phyloP scores from a whole-genome alignment of 2,888 invertebrate genomes.

The Bugulina stolonifera region DNA sequence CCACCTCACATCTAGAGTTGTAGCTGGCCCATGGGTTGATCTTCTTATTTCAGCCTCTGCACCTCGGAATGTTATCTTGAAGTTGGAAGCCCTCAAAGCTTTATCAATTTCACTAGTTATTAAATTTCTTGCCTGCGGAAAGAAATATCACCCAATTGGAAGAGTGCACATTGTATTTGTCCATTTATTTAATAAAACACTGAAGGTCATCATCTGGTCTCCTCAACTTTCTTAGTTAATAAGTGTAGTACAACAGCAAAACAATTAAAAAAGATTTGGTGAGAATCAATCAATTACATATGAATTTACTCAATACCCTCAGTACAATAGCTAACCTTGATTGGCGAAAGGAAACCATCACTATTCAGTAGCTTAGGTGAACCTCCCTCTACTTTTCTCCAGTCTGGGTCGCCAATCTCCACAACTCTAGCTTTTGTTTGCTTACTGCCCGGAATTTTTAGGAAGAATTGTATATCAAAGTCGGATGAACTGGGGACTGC shows the following conservation, averaged over 20 bases:
- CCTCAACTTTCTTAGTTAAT: too few relatives aligned
- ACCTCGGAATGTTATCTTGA: not conserved
- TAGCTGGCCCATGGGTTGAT: slow-evolving; percentile 1
- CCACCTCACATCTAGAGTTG: slow-evolving; percentile 1
- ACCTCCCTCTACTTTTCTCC: not conserved
- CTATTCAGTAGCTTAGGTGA: not conserved
- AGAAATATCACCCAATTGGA: too few relatives aligned
- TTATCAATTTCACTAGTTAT: not conserved
- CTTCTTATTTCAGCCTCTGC: not conserved
- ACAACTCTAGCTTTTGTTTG: not conserved
- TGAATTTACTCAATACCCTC: too few relatives aligned
- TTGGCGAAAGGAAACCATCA: not conserved
- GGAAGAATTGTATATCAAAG: slow-evolving; percentile 17
- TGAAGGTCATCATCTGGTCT: too few relatives aligned
- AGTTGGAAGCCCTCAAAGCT: not conserved
- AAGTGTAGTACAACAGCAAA: too few relatives aligned
- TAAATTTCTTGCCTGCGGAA: not conserved
- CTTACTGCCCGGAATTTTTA: not conserved
- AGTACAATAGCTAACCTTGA: not conserved
- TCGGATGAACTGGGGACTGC: not conserved
- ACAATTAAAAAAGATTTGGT: too few relatives aligned
- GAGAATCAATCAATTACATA: too few relatives aligned
- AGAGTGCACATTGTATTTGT: too few relatives aligned
- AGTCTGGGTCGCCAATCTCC: not conserved
- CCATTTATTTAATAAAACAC: too few relatives aligned